phyloP scores from a whole-genome alignment of 2,113 vertebrate genomes.

The Mormyrus iriodes region DNA sequence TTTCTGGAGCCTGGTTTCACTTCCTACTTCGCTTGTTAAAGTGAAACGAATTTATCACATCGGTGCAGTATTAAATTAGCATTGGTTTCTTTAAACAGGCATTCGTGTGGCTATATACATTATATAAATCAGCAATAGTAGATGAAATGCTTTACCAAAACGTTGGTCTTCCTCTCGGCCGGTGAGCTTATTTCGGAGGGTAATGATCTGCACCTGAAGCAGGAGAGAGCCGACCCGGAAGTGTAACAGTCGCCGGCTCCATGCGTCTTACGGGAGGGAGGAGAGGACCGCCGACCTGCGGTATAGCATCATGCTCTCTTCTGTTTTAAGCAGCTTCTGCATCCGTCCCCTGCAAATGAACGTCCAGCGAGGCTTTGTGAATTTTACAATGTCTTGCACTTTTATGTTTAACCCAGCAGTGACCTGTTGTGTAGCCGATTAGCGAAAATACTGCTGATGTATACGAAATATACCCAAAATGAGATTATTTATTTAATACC shows the following conservation, averaged over 20 bases:
- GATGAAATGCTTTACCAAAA: not conserved
- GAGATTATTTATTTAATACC: not conserved
- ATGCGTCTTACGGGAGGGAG: not conserved
- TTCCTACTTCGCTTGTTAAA: not conserved
- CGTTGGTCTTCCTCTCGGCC: not conserved
- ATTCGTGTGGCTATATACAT: not conserved
- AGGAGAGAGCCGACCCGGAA: conserved; percentile 5
- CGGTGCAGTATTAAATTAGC: not conserved
- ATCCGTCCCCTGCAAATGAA: not conserved
- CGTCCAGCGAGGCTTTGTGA: not conserved
- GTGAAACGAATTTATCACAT: not conserved
- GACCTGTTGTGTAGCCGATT: not conserved
- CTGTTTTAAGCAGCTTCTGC: not conserved
- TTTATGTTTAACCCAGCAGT: not conserved
- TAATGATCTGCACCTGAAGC: not conserved
- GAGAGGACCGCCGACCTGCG: not conserved
- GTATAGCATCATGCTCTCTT: not conserved
- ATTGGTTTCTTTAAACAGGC: not conserved
- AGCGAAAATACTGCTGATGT: not conserved
- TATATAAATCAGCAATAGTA: not conserved
- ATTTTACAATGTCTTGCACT: not conserved
- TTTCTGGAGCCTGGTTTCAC: not conserved
- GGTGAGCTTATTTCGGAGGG: not conserved
- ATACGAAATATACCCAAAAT: not conserved
- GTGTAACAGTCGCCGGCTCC: not conserved